phyloP scores from a whole-genome alignment of 2,113 vertebrate species.

The Numida meleagris region DNA sequence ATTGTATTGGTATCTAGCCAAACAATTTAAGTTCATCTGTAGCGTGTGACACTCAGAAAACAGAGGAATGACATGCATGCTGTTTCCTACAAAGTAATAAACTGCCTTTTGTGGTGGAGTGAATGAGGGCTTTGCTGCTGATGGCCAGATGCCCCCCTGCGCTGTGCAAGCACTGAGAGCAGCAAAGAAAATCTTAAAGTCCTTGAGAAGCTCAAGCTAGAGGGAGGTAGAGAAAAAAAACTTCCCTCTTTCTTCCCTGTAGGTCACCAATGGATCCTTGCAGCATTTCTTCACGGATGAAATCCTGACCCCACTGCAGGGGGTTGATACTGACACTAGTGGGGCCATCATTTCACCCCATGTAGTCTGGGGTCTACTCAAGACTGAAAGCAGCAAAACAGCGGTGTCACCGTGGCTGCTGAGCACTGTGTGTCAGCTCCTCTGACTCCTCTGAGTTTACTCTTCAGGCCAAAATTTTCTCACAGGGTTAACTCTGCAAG shows the following conservation, averaged over 20 bases:
- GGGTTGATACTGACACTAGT: neutral
- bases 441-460: neutral
- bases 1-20: conserved; percentile 71
- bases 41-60: neutral
- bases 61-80: conserved; percentile 7
- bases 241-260: neutral
- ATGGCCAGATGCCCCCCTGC: conserved; percentile 9
- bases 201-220: neutral
- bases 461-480: neutral
- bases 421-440: neutral
- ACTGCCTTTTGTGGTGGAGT: conserved; percentile 42
- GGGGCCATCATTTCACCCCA: neutral
- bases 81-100: conserved; percentile 35
- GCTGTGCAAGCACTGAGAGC: neutral
- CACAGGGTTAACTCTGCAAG: neutral
- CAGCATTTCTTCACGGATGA: accelerated
- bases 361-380: neutral
- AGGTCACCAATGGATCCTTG: neutral
- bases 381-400: neutral
- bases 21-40: conserved; percentile 62
- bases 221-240: neutral
- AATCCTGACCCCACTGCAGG: neutral
- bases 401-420: neutral
- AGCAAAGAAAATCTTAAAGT: conserved; percentile 27
- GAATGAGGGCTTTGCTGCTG: conserved; percentile 7